A percentile compares a stretch with the other conserved stretches of the same genome.
Conservation (phyloP, 2,797 vertebrate genomes). For the Benthosema pterotum region DNA sequence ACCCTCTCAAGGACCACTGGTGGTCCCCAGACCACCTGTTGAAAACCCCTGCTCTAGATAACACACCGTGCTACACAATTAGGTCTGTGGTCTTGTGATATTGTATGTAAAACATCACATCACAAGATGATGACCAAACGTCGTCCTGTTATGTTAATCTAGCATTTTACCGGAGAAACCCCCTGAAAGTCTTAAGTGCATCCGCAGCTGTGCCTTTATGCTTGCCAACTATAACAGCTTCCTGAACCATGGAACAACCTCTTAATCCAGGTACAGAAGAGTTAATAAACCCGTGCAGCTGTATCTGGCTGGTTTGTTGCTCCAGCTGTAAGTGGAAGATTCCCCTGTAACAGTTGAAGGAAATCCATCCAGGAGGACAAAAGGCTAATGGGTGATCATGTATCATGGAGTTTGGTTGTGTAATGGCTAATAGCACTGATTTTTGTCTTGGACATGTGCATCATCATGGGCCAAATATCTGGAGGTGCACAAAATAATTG, state of each 20-base stretch:
- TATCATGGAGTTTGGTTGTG: constrained; percentile 43
- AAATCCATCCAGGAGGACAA: constrained; percentile 11
- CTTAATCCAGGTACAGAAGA: neutral
- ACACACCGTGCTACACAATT: constrained; percentile 25
- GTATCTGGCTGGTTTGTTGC: constrained; percentile 15
- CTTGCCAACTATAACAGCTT: constrained; percentile 8
- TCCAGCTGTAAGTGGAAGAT: constrained; percentile 13
- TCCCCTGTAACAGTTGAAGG: constrained; percentile 8
- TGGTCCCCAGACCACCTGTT: too few species aligned
- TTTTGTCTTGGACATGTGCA: constrained; percentile 50
- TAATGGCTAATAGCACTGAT: constrained; percentile 63
- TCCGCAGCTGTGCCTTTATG: neutral
- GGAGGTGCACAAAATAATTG: constrained; percentile 43
- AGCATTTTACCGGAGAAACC: neutral
- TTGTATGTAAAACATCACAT: constrained; percentile 22
- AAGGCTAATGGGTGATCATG: constrained; percentile 22
- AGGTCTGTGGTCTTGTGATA: constrained; percentile 17
- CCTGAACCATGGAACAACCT: constrained; percentile 15
- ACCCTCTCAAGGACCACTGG: too few species aligned
- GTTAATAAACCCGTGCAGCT: neutral
- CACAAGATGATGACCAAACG: constrained; percentile 21
- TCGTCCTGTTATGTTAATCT: constrained; percentile 23
- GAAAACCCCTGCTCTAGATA: too few species aligned
- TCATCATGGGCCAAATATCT: constrained; percentile 51
- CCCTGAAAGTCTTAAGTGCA: constrained; percentile 12